Evolutionary conservation across 2,888 invertebrate species (phyloP).

Genomic region (Microctonus hyperodae): DNA sequence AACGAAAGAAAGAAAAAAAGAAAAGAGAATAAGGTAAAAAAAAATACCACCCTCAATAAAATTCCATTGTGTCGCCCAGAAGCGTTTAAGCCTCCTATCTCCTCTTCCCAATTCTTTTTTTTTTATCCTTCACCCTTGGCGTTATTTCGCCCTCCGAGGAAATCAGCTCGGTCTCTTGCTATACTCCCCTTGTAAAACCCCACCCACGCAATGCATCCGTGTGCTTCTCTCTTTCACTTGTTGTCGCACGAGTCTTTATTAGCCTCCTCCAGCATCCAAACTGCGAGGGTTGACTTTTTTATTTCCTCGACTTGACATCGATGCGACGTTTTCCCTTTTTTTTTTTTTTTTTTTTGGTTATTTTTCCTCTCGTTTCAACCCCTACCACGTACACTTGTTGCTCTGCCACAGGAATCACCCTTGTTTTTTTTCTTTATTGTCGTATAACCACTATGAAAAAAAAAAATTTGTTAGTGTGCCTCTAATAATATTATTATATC

Average conservation of each 20-base stretch:
- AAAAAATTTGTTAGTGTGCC: slow-evolving; percentile 22
- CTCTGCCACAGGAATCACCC: slow-evolving; percentile 22
- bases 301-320: slow-evolving; percentile 58
- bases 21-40: slow-evolving; percentile 30
- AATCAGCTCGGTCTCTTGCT: slow-evolving; percentile 17
- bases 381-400: slow-evolving; percentile 18
- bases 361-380: background rate
- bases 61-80: slow-evolving; percentile 44
- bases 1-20: background rate
- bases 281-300: slow-evolving; percentile 56
- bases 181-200: background rate
- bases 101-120: slow-evolving; percentile 32
- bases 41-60: slow-evolving; percentile 37
- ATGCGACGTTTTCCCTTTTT: slow-evolving; percentile 15
- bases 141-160: slow-evolving; percentile 31
- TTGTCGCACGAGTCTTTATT: slow-evolving; percentile 54
- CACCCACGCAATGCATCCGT: slow-evolving; percentile 25
- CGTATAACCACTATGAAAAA: slow-evolving; percentile 10
- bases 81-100: slow-evolving; percentile 39
- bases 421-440: slow-evolving; percentile 34
- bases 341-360: background rate
- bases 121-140: slow-evolving; percentile 25
- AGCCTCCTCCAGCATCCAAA: slow-evolving; percentile 40
- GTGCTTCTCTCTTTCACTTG: slow-evolving; percentile 36
- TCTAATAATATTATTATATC: slow-evolving; percentile 28